Conservation (phyloP, 2,888 invertebrate genomes). For the Aphidoletes aphidimyza region DNA sequence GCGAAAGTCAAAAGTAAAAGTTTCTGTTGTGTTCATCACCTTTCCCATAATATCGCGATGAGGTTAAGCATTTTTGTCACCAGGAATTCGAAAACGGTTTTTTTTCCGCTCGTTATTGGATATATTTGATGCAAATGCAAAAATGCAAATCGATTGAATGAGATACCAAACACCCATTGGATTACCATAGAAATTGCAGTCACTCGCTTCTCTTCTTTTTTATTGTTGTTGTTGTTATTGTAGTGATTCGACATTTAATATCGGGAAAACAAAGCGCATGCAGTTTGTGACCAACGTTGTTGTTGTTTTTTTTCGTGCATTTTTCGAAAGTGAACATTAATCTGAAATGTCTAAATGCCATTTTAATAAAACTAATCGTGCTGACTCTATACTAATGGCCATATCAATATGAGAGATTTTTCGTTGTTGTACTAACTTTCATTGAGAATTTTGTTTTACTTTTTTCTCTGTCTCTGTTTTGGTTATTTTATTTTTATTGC, state of each 20-base stretch:
- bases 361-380: too few relatives aligned
- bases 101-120: background rate
- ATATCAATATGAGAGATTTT: too few relatives aligned
- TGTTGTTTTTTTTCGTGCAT: background rate
- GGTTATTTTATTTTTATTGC: background rate
- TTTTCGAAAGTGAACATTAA: slow-evolving; percentile 31
- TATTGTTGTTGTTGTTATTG: background rate
- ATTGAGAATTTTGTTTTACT: background rate
- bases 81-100: background rate
- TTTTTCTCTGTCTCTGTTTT: background rate
- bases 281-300: background rate
- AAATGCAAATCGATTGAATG: slow-evolving; percentile 16
- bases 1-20: slow-evolving; percentile 38
- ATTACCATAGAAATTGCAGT: slow-evolving; percentile 13
- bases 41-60: background rate
- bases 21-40: slow-evolving; percentile 21
- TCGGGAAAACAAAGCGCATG: background rate
- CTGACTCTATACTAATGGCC: too few relatives aligned
- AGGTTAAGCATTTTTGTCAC: background rate
- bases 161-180: background rate
- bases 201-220: background rate
- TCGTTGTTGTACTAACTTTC: background rate
- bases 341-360: background rate
- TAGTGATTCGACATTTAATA: background rate
- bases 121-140: background rate